These are phyloP conservation scores for Ambastaia sidthimunki DNA, from an alignment of 2,797 vertebrate species.

Conservation along the genomic window DNA sequence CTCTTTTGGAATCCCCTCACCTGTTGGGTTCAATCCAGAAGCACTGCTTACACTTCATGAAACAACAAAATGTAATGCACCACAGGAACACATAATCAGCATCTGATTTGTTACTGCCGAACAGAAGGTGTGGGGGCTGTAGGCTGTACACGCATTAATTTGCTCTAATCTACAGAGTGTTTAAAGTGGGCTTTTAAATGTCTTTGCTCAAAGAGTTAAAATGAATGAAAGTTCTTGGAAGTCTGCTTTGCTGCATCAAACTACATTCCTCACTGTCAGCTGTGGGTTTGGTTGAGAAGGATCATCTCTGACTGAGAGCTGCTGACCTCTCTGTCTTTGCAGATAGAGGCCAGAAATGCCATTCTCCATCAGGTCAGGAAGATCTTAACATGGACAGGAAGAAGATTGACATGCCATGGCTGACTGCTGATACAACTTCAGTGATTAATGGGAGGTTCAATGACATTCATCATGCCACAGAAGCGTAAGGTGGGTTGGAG, in stretches of 20 bases:
- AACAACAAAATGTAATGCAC: constrained; percentile 2
- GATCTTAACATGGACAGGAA: constrained; percentile 73
- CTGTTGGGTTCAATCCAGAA: constrained; percentile 55
- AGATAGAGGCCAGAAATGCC: constrained; percentile 74
- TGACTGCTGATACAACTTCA: constrained; percentile 56
- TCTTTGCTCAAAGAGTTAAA: constrained; percentile 21
- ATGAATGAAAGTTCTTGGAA: constrained; percentile 16
- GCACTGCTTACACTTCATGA: constrained; percentile 24
- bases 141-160: neutral
- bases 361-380: constrained; percentile 72
- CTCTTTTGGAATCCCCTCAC: constrained; percentile 73
- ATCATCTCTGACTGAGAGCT: constrained; percentile 65
- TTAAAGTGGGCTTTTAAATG: neutral
- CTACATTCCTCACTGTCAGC: constrained; percentile 24
- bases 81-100: constrained; percentile 1
- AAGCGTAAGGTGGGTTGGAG: neutral
- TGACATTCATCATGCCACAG: constrained; percentile 8
- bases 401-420: constrained; percentile 73
- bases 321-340: constrained; percentile 67
- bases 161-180: neutral
- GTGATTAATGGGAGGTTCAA: constrained; percentile 58
- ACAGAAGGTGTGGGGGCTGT: constrained; percentile 4
- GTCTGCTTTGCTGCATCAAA: constrained; percentile 9
- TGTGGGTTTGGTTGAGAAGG: constrained; percentile 15
- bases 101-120: constrained; percentile 10